Percentiles rank a stretch among this genome's conserved stretches.
phyloP scores from a whole-genome alignment of 2,113 vertebrate species.

The Formicarius rufipectus region DNA sequence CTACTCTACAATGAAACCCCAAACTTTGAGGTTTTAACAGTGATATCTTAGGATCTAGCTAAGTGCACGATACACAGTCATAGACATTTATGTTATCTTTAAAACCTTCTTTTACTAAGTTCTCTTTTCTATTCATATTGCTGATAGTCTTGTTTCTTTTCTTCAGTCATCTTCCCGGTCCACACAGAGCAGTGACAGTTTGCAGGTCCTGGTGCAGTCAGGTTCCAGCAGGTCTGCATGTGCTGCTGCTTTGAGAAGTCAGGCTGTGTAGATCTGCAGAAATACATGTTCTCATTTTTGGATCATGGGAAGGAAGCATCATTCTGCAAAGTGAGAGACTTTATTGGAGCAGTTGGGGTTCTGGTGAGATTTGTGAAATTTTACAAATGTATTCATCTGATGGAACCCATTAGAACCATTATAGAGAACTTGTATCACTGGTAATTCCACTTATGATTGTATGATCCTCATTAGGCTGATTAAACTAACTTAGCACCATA shows the following conservation, averaged over 20 bases:
- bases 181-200: neutral
- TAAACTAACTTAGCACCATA: neutral
- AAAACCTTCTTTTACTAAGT: neutral
- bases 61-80: neutral
- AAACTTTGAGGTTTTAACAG: neutral
- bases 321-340: neutral
- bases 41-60: neutral
- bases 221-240: neutral
- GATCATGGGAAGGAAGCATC: neutral
- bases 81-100: neutral
- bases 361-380: neutral
- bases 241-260: neutral
- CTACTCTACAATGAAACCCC: neutral
- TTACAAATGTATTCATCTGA: neutral
- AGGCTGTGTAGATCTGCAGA: neutral
- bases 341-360: neutral
- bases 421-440: neutral
- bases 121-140: neutral
- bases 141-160: neutral
- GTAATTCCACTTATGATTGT: neutral
- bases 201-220: neutral
- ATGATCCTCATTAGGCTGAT: slow-evolving; percentile 19
- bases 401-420: neutral
- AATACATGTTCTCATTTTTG: neutral
- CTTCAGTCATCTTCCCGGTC: neutral